Percentiles rank a stretch among this genome's conserved stretches.
Evolutionary conservation across 2,113 vertebrate genomes (phyloP).

Genomic region (Grus americana): DNA sequence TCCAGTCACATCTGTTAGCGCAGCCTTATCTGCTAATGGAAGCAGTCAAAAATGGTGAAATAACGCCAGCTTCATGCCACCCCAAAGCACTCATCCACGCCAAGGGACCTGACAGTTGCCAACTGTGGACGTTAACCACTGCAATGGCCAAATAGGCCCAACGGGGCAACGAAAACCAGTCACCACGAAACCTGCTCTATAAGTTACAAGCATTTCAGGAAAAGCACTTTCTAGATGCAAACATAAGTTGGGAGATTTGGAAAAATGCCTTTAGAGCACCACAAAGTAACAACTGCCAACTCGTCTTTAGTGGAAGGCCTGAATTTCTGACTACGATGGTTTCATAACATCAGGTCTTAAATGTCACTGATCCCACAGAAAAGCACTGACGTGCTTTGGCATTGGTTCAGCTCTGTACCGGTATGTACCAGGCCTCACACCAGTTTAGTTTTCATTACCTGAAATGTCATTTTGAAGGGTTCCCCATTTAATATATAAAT

Average conservation of each 20-base stretch:
- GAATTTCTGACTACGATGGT: not conserved
- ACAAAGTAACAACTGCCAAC: not conserved
- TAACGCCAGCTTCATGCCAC: not conserved
- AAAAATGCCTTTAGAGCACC: not conserved
- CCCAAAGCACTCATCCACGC: not conserved
- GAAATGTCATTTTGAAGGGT: constrained; percentile 33
- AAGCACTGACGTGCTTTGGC: not conserved
- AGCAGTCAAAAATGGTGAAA: not conserved
- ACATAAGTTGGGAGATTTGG: not conserved
- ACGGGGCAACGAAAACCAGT: rapidly evolving
- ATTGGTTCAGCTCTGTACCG: not conserved
- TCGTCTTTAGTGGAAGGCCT: not conserved
- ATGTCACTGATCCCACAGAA: constrained; percentile 8
- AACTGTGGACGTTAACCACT: not conserved
- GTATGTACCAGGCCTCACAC: not conserved
- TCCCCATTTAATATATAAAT: constrained; percentile 30
- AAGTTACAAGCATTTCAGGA: not conserved
- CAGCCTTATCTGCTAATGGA: not conserved
- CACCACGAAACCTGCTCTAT: not conserved
- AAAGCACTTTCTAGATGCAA: not conserved
- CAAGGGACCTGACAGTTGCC: not conserved
- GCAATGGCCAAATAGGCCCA: rapidly evolving
- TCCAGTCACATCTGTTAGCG: not conserved
- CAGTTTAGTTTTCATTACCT: not conserved
- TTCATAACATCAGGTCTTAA: not conserved